Base-by-base conservation (phyloP, 2,113 vertebrate genomes). In the Burhinus oedicnemus region DNA sequence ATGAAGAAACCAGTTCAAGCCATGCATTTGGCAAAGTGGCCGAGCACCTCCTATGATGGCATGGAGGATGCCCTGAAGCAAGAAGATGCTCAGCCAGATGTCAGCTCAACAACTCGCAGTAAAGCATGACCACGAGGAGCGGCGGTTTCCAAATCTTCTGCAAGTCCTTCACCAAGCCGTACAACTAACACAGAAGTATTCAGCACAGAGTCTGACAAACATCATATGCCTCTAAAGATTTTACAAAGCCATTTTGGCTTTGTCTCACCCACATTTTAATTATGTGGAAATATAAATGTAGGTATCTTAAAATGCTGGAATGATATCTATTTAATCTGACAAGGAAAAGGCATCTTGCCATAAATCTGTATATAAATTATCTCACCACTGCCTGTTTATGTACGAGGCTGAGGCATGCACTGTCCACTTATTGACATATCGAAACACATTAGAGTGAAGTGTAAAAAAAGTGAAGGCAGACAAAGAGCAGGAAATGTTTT, bases 1-100 rank as follows among this genome's bases (percentile, higher is more conserved):
- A 85, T 4, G 66, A 91, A 51, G 68, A 89, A 97, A 94, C 76
- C 77, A 54, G 93, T n/a, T 85, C 71, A 83, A 96, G 92, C 19
- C 21, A 57, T 0, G 3, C 47, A 36, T 90, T 97, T 97, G 88
- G 91, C 83, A 84, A 86, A 89, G 86, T 15, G 58, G 93, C 75
- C 90, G 69, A 80, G 82, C 84, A 58, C 78, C 81, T 87, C 71
- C 83, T 81, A 76, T 34, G 49, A 61, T 0, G 2, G 92, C 51
- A 27, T 17, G 74, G 75, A 91, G 96, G 93, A 91, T 90, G 77
- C 82, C 90, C 94, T 78, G 66, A 27, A 86, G 88, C 77, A 89
- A 92, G 94, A 93, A 88, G 94, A 93, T 93, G 97, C 95, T 93
- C 75, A 66, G 83, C 95, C 96, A 98, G 97, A 97, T 97, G 96